phyloP scores from a whole-genome alignment of 2,797 vertebrate genomes.

The Sebastes nivosus region DNA sequence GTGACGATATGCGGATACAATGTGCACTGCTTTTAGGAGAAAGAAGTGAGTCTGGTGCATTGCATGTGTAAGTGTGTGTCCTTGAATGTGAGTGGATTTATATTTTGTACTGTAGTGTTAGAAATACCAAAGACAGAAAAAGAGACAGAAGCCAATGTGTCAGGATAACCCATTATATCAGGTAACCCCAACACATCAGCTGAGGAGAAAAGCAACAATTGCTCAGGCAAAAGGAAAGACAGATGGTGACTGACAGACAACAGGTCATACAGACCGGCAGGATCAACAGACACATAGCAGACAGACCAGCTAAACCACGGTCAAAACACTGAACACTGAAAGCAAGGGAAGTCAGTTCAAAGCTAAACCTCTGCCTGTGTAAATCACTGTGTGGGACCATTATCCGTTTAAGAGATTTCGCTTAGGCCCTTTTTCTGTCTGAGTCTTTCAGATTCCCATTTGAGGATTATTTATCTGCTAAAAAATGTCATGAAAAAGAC shows the following conservation, averaged over 20 bases:
- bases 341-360: slow-evolving; percentile 60
- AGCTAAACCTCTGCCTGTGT: slow-evolving; percentile 70
- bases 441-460: slow-evolving; percentile 67
- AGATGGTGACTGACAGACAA: slow-evolving; percentile 15
- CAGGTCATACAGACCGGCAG: background rate
- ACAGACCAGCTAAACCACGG: slow-evolving; percentile 9
- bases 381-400: slow-evolving; percentile 62
- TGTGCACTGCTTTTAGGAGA: background rate
- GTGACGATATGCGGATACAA: too few species aligned
- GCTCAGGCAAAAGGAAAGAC: slow-evolving; percentile 6
- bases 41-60: background rate
- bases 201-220: background rate
- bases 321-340: slow-evolving; percentile 30
- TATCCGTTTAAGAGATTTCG: slow-evolving; percentile 78
- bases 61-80: background rate
- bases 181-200: background rate
- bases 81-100: background rate
- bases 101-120: background rate
- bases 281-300: background rate
- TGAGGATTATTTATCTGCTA: slow-evolving; percentile 66
- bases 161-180: background rate
- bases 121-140: background rate
- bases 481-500: slow-evolving; percentile 39
- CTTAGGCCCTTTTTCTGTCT: slow-evolving; percentile 52
- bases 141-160: background rate